Percentiles rank a stretch among this genome's conserved stretches.
phyloP scores from a whole-genome alignment of 30 jellyfish, hydroid and myxozoan genomes.

The Sanderia malayensis region DNA sequence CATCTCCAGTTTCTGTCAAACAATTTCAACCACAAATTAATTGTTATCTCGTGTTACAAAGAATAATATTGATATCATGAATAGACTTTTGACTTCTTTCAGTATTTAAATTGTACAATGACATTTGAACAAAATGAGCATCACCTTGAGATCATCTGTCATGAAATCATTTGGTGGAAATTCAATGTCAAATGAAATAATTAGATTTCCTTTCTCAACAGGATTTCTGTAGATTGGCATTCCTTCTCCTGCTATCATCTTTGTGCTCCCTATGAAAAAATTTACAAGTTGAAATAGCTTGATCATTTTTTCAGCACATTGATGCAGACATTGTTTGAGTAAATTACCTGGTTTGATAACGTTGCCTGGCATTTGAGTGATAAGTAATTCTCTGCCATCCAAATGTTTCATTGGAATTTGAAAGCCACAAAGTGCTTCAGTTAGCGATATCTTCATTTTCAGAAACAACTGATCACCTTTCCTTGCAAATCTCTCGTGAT shows the following conservation, averaged over 20 bases:
- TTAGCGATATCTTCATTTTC: conserved; percentile 74
- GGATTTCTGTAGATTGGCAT: conserved; percentile 97
- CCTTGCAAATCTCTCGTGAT: conserved; percentile 75
- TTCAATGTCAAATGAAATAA: conserved; percentile 71
- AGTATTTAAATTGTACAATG: too few species aligned
- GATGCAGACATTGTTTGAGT: too few species aligned
- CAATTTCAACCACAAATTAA: too few species aligned
- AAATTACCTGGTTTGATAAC: conserved; percentile 97
- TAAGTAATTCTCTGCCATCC: conserved; percentile 87
- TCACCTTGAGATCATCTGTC: conserved; percentile 60
- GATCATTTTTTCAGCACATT: too few species aligned
- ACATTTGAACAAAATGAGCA: too few species aligned
- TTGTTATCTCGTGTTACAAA: too few species aligned
- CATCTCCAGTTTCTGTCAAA: conserved; percentile 51
- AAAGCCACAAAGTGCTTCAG: conserved; percentile 97
- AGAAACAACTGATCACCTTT: conserved; percentile 81
- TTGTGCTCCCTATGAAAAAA: too few species aligned
- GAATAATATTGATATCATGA: too few species aligned
- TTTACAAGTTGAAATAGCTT: too few species aligned
- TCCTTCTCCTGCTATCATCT: conserved; percentile 81
- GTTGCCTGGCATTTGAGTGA: conserved; percentile 77
- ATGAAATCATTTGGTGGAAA: conserved; percentile 76
- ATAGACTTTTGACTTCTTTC: too few species aligned
- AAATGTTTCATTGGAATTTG: conserved; percentile 91
- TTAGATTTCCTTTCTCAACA: conserved; percentile 76